Evolutionary conservation across 2,113 vertebrate species (phyloP).

Genomic region (Hiodon alosoides): DNA sequence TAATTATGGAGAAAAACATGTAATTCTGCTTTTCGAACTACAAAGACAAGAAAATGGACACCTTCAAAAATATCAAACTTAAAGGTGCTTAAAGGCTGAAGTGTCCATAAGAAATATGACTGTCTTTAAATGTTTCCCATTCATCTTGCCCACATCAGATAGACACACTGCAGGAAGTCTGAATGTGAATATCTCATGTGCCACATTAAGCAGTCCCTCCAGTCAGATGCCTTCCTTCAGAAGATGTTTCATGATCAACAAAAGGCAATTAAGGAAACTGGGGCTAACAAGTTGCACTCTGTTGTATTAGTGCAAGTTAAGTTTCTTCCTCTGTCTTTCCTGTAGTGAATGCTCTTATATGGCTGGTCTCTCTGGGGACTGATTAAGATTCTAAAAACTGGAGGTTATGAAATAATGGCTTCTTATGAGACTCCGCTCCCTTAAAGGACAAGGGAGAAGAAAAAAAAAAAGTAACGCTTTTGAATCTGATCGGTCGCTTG

Average conservation of each 20-base stretch:
- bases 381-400: constrained; percentile 20
- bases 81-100: too few species aligned
- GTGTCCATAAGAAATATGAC: too few species aligned
- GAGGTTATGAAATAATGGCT: constrained; percentile 20
- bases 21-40: too few species aligned
- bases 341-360: constrained; percentile 7
- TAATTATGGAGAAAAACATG: too few species aligned
- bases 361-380: constrained; percentile 7
- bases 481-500: neutral
- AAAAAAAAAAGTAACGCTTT: neutral
- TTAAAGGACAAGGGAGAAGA: neutral
- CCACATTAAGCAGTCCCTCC: too few species aligned
- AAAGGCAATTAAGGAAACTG: neutral
- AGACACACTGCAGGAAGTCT: too few species aligned
- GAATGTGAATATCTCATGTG: too few species aligned
- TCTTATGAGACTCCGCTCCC: constrained; percentile 9
- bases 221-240: neutral
- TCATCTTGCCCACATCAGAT: too few species aligned
- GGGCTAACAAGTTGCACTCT: neutral
- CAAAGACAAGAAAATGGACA: too few species aligned
- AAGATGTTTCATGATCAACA: neutral
- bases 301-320: neutral
- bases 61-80: too few species aligned
- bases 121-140: too few species aligned
- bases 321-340: neutral